Base-by-base conservation (phyloP, 1,140 invertebrate genomes). In the Laodelphax striatellus region DNA sequence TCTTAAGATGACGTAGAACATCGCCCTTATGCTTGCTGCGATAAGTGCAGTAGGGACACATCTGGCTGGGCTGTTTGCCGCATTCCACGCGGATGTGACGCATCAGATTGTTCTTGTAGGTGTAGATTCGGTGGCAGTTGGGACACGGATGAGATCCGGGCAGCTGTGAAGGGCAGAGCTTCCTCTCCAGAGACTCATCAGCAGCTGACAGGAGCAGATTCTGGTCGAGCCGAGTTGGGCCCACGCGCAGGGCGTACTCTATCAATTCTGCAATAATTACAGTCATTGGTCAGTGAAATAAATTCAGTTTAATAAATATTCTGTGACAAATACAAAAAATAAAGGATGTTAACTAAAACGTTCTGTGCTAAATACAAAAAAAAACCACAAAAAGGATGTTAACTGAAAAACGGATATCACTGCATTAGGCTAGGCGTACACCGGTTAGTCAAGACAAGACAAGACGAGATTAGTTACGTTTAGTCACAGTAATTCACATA, bases 1-100 rank as follows among this genome's bases (percentile, higher is more conserved):
- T 80, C 70, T 88, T 86, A 84, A 90, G 88, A 71, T 90, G 87
- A 57, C 86, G 81, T 41, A 84, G 85, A 68, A 89, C 88, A 73
- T 88, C 85, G 82, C 86, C 86, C 76, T 87, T 87, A 69, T 87
- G 85, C 68, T 88, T 88, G 64, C 84, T 85, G 59, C 82, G 79
- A 72, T 88, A 87, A 2, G 86, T 81, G 71, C 86, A 88, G 71
- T 85, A 85, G 10, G 83, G 83, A 72, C 86, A 88, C 19, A 42
- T 42, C 31, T 55, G 62, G 13, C 54, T 56, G 3, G 60, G 63
- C 57, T 63, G 58, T 44, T 84, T 82, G 52, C 80, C 81, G 66
- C 76, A 78, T 63, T 78, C 76, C 65, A 75, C 75, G 60, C 75
- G 73, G 62, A 75, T 75, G 68, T 78, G 76, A 60, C 76, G 66